Conservation (phyloP, 2,888 invertebrate species). For the Cremastinae sp. region DNA sequence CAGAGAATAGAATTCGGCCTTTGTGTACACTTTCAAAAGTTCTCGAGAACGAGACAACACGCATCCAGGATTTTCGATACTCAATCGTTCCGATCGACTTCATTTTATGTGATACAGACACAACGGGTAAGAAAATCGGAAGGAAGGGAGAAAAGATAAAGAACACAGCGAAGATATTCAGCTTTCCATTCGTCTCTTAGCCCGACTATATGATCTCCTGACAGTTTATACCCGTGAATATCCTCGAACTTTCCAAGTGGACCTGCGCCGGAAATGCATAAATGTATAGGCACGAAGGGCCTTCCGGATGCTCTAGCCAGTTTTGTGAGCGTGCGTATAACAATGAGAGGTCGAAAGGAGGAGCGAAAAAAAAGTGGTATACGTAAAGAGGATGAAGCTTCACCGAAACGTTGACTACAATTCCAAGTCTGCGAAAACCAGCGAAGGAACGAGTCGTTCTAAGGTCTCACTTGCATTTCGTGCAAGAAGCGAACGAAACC, state of each 20-base stretch:
- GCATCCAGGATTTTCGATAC: conserved; percentile 24
- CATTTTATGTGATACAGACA: background rate
- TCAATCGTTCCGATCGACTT: conserved; percentile 17
- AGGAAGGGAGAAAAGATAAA: conserved; percentile 17
- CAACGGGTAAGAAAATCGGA: background rate
- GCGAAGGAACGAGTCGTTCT: conserved; percentile 24
- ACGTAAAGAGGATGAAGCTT: background rate
- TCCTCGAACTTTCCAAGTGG: conserved; percentile 56
- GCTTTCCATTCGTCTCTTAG: conserved; percentile 23
- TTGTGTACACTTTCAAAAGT: conserved; percentile 23
- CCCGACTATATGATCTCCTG: conserved; percentile 8
- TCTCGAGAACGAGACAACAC: conserved; percentile 15
- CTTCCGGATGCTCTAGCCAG: conserved; percentile 62
- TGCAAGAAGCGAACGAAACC: conserved; percentile 72
- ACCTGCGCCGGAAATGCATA: conserved; percentile 69
- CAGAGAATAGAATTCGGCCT: conserved; percentile 24
- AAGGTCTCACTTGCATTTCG: conserved; percentile 41
- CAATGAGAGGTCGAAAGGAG: too few species aligned
- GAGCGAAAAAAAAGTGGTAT: conserved; percentile 53
- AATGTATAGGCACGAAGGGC: conserved; percentile 66
- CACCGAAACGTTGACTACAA: conserved; percentile 28
- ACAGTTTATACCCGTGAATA: conserved; percentile 29
- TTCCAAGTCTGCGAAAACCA: conserved; percentile 26
- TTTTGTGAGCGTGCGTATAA: conserved; percentile 30
- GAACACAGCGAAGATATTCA: conserved; percentile 47